Evolutionary conservation across 37 sponge, comb jelly and placozoan genomes (phyloP).

Genomic region (Cladorhizidae sp.): DNA sequence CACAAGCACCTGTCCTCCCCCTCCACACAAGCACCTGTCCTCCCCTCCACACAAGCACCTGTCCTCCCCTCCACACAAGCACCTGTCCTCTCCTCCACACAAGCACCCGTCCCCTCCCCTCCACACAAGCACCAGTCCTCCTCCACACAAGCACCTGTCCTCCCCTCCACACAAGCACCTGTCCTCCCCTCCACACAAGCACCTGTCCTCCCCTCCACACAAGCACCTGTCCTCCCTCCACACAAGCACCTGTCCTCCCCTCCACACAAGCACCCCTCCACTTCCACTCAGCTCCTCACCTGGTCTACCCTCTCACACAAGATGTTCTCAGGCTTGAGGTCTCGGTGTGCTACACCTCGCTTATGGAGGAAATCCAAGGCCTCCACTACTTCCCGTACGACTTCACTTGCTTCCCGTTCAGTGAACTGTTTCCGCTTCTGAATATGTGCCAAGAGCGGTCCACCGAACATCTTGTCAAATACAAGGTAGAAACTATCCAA

Average conservation of each 20-base stretch:
- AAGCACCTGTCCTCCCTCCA: not conserved
- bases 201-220: not conserved
- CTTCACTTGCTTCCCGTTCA: conserved; percentile 78
- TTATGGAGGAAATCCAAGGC: conserved; percentile 79
- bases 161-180: not conserved
- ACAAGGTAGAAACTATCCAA: conserved; percentile 59
- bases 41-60: too few species aligned
- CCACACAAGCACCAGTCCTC: too few species aligned
- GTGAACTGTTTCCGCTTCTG: conserved; percentile 67
- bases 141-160: too few species aligned
- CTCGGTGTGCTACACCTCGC: conserved; percentile 85
- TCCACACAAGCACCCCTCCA: not conserved
- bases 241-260: not conserved
- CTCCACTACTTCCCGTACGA: conserved; percentile 56
- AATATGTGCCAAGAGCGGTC: conserved; percentile 78
- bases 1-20: not conserved
- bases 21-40: too few species aligned
- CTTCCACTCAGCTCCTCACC: conserved; percentile 17
- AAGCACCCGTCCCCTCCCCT: not conserved
- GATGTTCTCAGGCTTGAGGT: conserved; percentile 87
- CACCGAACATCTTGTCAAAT: conserved; percentile 71
- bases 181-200: not conserved
- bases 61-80: too few species aligned
- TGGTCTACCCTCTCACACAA: conserved; percentile 63
- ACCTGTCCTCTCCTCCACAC: not conserved